phyloP scores from a whole-genome alignment of 2,797 vertebrate species.

The Tympanoctomys barrerae region DNA sequence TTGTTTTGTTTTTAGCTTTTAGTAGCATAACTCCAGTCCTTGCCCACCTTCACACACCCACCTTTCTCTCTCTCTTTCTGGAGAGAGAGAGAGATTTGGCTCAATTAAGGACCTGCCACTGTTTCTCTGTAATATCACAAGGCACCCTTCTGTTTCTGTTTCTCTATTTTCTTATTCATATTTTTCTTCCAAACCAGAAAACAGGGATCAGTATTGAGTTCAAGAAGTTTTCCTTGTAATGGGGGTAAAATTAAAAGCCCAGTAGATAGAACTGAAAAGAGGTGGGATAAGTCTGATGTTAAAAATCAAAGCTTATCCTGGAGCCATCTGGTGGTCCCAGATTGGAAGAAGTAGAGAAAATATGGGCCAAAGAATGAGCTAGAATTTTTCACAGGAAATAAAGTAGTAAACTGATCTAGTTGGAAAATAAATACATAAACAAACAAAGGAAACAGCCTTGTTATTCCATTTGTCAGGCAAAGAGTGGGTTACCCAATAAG shows the following conservation, averaged over 20 bases:
- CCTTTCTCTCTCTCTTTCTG: background rate
- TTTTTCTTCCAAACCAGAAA: background rate
- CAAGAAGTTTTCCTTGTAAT: background rate
- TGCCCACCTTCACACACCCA: fast-evolving
- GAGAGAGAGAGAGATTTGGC: too few species aligned
- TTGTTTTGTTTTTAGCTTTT: background rate
- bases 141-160: background rate
- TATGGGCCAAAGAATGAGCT: background rate
- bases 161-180: background rate
- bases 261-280: background rate
- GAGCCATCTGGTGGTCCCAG: background rate
- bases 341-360: background rate
- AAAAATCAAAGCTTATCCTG: constrained; percentile 42
- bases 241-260: constrained; percentile 11
- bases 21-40: background rate
- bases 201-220: background rate
- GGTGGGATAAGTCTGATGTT: background rate
- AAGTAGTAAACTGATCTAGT: background rate
- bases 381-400: background rate
- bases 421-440: background rate
- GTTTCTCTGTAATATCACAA: background rate
- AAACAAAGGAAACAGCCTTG: background rate
- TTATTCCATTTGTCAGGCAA: background rate
- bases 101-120: too few species aligned
- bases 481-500: background rate